Conservation (phyloP, 1,140 invertebrate genomes). For the Argopecten irradians region DNA sequence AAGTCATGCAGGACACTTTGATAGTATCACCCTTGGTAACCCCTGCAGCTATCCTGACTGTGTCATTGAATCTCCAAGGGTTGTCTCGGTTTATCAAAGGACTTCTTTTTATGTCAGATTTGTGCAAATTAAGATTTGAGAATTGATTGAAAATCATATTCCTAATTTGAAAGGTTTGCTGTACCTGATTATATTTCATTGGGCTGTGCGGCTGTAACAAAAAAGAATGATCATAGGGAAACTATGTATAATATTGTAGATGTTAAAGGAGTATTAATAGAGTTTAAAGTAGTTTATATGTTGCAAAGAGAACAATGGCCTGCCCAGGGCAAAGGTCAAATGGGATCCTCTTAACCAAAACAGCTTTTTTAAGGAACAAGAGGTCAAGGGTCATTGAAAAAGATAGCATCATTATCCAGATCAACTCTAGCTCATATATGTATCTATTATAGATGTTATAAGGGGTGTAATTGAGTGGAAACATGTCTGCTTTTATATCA, state of each 20-base stretch:
- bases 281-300: not conserved
- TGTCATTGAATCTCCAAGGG: not conserved
- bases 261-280: too few relatives aligned
- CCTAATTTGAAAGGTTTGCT: too few relatives aligned
- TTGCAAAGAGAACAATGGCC: not conserved
- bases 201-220: too few relatives aligned
- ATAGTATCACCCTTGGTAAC: not conserved
- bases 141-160: too few relatives aligned
- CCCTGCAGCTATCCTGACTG: not conserved
- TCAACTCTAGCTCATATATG: too few relatives aligned
- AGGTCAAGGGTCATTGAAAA: not conserved
- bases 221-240: too few relatives aligned
- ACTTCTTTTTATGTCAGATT: too few relatives aligned
- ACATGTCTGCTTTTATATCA: not conserved
- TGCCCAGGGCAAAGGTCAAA: not conserved
- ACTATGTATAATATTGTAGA: too few relatives aligned
- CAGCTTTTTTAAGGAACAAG: not conserved
- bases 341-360: not conserved
- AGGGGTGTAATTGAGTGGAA: not conserved
- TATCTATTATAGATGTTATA: too few relatives aligned
- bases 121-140: too few relatives aligned
- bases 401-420: not conserved
- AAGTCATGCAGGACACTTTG: not conserved
- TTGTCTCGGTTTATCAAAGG: too few relatives aligned
- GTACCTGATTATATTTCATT: too few relatives aligned